Evolutionary conservation across 2,888 invertebrate species (phyloP), one percentile per base, ranked within the genome.

Genomic region (Caenorhabditis wallacei): DNA sequence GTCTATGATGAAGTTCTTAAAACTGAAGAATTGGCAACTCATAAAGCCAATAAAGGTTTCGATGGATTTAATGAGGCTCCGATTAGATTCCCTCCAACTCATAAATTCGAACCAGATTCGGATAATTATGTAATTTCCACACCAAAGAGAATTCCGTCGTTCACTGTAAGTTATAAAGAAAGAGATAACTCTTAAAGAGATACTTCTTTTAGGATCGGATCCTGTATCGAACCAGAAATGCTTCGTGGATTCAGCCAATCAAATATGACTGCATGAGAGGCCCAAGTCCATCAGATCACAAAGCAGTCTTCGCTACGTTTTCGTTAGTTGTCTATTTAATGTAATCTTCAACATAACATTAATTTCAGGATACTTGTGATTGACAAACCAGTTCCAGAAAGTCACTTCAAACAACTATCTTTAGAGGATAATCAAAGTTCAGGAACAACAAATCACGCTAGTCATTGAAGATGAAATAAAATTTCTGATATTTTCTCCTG

Each of bases 21-120:
- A 26, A 69, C 63, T 0, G 85, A 87, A 59, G 87, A 85, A 43
- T 53, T 85, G 40, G 71, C 71, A 8, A 74, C 10, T 46, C 70
- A 76, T 22, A 35, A 71, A 5, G 24, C 30, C 3, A 30, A 30
- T 8, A 30, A 51, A 1, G 82, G 74, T 0, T 90, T 90, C 46
- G 66, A 70, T 10, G 87, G 84, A 20, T 90, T 90, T 63, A 72
- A 69, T 30, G 90, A 90, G 53, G 85, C 85, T 0, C 68, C 83
- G 16, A 87, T 90, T n/a, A 69, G 78, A 4, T 90, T 90, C 61
- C 88, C 89, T 3, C 90, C 90, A 10, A 90, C 89, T 13, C 88
- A 90, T 78, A 90, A 90, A 61, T 90, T 88, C 48, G 68, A 85
- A n/a, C 54, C 82, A 4, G 88, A 85, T 51, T 84, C 84, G 7